Evolutionary conservation across 2,797 vertebrate species (phyloP).

Genomic region (Sitta carolinensis): DNA sequence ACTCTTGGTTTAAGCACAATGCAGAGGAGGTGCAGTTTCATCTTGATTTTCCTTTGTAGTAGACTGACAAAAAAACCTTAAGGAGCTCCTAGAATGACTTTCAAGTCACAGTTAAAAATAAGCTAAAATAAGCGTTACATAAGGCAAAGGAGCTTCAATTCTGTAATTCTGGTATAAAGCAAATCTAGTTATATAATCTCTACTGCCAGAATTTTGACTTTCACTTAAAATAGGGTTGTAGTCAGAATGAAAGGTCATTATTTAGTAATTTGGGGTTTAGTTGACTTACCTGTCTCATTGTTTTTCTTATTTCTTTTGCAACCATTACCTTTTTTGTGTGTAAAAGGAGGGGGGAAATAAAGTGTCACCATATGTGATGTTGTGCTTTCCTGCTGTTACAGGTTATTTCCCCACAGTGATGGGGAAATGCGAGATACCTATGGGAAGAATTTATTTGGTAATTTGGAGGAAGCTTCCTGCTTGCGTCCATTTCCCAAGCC

Average conservation of each 20-base stretch:
- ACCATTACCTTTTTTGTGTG: neutral
- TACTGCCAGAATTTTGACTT: neutral
- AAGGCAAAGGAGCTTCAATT: neutral
- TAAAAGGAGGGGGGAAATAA: neutral
- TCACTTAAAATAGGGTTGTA: neutral
- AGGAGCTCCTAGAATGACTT: neutral
- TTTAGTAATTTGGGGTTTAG: neutral
- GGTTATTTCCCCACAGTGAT: neutral
- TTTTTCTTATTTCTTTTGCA: neutral
- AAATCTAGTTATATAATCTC: neutral
- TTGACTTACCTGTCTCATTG: neutral
- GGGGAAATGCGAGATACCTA: neutral
- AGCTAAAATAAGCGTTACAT: neutral
- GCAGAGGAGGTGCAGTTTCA: neutral
- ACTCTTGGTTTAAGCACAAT: slow-evolving; percentile 27
- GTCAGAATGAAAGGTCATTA: neutral
- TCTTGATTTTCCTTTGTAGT: neutral
- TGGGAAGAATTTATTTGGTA: neutral
- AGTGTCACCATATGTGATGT: neutral
- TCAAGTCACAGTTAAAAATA: slow-evolving; percentile 1
- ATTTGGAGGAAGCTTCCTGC: neutral
- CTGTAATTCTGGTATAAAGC: neutral
- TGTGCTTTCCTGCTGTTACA: neutral
- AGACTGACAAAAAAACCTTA: neutral
- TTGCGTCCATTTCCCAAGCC: neutral